Evolutionary conservation across 2,888 invertebrate genomes (phyloP), one percentile per base, ranked within the genome.

Genomic region (Thera obeliscata): DNA sequence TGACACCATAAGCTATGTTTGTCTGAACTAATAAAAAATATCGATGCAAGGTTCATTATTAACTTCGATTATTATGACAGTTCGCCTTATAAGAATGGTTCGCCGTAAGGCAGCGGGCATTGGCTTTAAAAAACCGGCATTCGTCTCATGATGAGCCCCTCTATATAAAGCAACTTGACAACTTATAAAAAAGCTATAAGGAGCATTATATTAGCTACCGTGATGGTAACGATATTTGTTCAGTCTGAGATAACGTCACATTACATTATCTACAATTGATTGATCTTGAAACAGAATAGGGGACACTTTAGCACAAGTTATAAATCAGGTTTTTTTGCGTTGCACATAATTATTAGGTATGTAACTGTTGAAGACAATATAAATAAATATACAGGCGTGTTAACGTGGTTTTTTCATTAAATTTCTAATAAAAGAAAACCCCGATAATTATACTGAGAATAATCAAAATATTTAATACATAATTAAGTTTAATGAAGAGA

Each of bases 1-100:
- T 48, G 84, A 87, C 87, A 87, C 87, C 22, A 22, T 85, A 90
- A 89, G 85, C 89, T 91, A 91, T 82, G 82, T 84, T 88, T 89
- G 87, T 83, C 76, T 72, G 87, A 84, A 87, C 78, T 80, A 75
- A 81, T 80, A 90, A 89, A 90, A 89, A 89, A 81, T 79, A 86
- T 87, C 86, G 83, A 84, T 79, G 78, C 79, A 84, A n/a, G 80
- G 71, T 86, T 87, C 91, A 89, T 91, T 91, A 91, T 88, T 88
- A 87, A 86, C 84, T 87, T 92, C 92, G 93, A 93, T 93, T 93
- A 93, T 93, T 93, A 93, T 93, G 90, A 93, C 91, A 92, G 92
- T 89, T 88, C 78, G 83, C 93, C 93, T 81, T 93, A 90, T 91
- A 93, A 75, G 90, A 88, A 87, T 86, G 85, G 83, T 85, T 88